Conservation (phyloP, 2,888 invertebrate genomes). For the Chamaedrilus cognettii region DNA sequence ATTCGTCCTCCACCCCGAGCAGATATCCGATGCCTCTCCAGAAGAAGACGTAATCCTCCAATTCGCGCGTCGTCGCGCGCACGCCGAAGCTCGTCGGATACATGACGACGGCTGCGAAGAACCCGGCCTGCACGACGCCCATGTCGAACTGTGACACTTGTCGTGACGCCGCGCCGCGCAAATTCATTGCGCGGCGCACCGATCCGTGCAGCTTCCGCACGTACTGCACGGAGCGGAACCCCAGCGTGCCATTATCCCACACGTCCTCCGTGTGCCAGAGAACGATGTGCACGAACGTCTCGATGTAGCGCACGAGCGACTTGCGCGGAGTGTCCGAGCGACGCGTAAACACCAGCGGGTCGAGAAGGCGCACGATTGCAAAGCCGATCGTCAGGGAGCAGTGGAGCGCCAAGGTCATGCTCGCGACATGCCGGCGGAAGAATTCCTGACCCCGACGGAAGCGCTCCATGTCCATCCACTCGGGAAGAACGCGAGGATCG, state of each 20-base stretch:
- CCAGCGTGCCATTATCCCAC: constrained; percentile 53
- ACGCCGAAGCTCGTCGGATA: constrained; percentile 70
- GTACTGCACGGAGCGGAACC: constrained; percentile 60
- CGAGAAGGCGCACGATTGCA: constrained; percentile 73
- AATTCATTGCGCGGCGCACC: constrained; percentile 58
- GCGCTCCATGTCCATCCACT: constrained; percentile 61
- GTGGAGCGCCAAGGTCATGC: constrained; percentile 73
- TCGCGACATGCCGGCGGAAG: constrained; percentile 72
- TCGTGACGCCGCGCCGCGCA: constrained; percentile 37
- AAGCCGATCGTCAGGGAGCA: constrained; percentile 76
- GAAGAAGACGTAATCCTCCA: constrained; percentile 77
- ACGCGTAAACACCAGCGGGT: constrained; percentile 72
- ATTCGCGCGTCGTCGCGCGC: constrained; percentile 66
- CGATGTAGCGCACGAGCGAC: constrained; percentile 77
- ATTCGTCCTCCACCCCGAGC: constrained; percentile 76
- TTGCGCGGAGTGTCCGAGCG: constrained; percentile 69
- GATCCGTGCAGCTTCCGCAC: constrained; percentile 64
- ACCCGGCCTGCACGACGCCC: constrained; percentile 84
- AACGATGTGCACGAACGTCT: constrained; percentile 75
- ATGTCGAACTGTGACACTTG: constrained; percentile 80
- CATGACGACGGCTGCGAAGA: constrained; percentile 75
- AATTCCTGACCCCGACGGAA: constrained; percentile 70
- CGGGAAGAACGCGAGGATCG: constrained; percentile 43
- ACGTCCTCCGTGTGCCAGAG: constrained; percentile 78
- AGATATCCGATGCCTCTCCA: constrained; percentile 82